Percentiles rank a stretch among this genome's conserved stretches.
Conservation (phyloP, 1,140 invertebrate species). For the Daktulosphaira vitifoliae region DNA sequence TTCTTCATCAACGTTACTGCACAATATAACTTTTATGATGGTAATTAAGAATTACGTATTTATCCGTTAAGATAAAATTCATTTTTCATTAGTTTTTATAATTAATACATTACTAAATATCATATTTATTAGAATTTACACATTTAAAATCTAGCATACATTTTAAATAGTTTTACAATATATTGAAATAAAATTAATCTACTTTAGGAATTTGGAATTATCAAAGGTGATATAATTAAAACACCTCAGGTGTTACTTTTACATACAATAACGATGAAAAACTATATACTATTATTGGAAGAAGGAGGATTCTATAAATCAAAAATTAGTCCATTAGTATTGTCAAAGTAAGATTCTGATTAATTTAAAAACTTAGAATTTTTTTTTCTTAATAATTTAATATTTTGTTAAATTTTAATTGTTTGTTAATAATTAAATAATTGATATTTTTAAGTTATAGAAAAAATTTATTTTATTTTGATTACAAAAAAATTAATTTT, state of each 20-base stretch:
- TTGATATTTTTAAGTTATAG: neutral
- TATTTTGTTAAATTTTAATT: neutral
- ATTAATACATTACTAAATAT: neutral
- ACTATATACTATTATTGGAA: conserved; percentile 12
- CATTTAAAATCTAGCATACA: too few species aligned
- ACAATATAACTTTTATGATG: neutral
- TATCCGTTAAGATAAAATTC: neutral
- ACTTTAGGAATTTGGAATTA: conserved; percentile 6
- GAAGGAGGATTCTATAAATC: conserved; percentile 15
- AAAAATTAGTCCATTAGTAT: neutral
- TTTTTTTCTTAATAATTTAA: too few species aligned
- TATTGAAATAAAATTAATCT: neutral
- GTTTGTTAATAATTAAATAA: neutral
- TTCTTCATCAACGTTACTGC: neutral
- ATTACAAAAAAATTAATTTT: too few species aligned
- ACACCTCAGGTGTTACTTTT: conserved; percentile 12
- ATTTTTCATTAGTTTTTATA: neutral
- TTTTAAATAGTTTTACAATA: neutral
- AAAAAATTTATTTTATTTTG: too few species aligned
- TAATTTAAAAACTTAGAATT: too few species aligned
- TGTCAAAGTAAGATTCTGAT: conserved; percentile 13
- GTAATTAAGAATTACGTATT: neutral
- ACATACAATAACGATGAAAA: conserved; percentile 16
- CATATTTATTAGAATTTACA: neutral
- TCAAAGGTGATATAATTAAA: conserved; percentile 7